A percentile compares a stretch with the other conserved stretches of the same genome.
phyloP scores from a whole-genome alignment of 2,113 vertebrate genomes.

The Spilogale gracilis region DNA sequence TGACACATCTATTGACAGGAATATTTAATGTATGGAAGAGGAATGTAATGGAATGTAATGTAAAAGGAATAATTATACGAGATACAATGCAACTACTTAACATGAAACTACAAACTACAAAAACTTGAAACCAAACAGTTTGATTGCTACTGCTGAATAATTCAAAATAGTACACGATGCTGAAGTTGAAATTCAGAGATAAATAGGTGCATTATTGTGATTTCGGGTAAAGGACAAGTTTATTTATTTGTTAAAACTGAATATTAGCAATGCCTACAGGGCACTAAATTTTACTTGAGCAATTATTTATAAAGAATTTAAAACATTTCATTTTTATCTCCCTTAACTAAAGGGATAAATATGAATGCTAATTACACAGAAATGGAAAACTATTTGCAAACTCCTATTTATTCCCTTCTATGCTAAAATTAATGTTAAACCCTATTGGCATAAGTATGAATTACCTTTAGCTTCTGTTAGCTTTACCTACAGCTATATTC shows the following conservation, averaged over 20 bases:
- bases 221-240: constrained; percentile 40
- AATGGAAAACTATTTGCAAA: background rate
- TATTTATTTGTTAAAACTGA: constrained; percentile 18
- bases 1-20: constrained; percentile 13
- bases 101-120: background rate
- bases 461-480: constrained; percentile 14
- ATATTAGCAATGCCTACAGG: constrained; percentile 24
- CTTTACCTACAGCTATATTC: background rate
- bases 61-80: constrained; percentile 45
- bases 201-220: background rate
- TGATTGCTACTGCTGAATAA: constrained; percentile 7
- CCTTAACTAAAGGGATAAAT: background rate
- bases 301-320: constrained; percentile 19
- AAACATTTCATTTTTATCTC: constrained; percentile 47
- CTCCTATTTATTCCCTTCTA: background rate
- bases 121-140: background rate
- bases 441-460: background rate
- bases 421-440: constrained; percentile 39
- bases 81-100: constrained; percentile 26
- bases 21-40: background rate
- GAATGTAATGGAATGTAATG: no score
- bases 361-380: background rate
- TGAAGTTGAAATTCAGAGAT: constrained; percentile 44
- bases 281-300: background rate
- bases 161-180: constrained; percentile 5